These are phyloP conservation scores for Oreotrochilus melanogaster DNA, from an alignment of 2,113 vertebrate genomes.

Conservation along the genomic window DNA sequence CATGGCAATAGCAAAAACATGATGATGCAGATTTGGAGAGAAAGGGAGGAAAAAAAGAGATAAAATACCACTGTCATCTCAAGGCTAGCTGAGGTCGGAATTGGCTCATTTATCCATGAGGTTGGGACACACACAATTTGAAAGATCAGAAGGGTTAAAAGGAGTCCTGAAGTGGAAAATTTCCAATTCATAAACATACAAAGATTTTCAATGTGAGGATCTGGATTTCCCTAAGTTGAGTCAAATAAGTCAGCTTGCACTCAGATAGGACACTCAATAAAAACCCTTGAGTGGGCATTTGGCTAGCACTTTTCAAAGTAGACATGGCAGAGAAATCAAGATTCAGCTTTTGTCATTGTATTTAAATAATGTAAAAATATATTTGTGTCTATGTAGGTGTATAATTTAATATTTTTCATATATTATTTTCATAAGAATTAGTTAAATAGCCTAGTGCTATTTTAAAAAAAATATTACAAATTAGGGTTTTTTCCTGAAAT, in stretches of 20 bases:
- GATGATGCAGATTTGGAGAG: conserved; percentile 44
- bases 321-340: not conserved
- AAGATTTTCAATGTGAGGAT: not conserved
- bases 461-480: not conserved
- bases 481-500: rapidly evolving
- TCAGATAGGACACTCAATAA: not conserved
- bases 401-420: not conserved
- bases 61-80: not conserved
- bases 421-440: not conserved
- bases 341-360: not conserved
- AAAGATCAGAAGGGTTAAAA: conserved; percentile 64
- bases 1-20: conserved; percentile 70
- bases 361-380: not conserved
- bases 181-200: conserved; percentile 43
- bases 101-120: conserved; percentile 36
- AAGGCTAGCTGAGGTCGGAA: conserved; percentile 23
- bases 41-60: conserved; percentile 8
- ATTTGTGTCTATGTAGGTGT: not conserved
- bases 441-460: not conserved
- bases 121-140: conserved; percentile 3
- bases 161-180: conserved; percentile 40
- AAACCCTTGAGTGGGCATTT: not conserved
- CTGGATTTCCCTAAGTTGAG: not conserved
- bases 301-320: not conserved
- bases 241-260: not conserved